Percentiles rank a stretch among this genome's conserved stretches.
Conservation (phyloP, 2,113 vertebrate species). For the Carlito syrichta region DNA sequence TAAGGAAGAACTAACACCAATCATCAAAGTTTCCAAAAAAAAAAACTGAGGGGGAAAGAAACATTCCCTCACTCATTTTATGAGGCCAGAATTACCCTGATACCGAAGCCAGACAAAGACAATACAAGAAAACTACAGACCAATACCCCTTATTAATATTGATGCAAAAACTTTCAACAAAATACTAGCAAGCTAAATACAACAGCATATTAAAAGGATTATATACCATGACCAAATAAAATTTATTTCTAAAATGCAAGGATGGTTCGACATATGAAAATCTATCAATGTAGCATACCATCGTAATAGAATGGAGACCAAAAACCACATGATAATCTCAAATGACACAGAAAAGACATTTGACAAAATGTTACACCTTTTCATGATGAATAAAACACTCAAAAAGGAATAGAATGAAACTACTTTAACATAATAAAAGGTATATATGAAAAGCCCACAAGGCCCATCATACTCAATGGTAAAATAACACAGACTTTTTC, state of each 20-base stretch:
- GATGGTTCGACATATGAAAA: not conserved
- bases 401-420: not conserved
- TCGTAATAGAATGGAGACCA: not conserved
- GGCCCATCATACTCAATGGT: not conserved
- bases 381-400: not conserved
- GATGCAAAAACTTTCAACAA: not conserved
- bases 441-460: not conserved
- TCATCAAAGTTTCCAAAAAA: not conserved
- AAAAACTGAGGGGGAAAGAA: not conserved
- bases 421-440: not conserved
- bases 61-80: not conserved
- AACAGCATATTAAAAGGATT: not conserved
- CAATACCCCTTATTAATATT: not conserved
- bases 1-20: not conserved
- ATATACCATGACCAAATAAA: not conserved
- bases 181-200: not conserved
- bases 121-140: not conserved
- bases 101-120: not conserved
- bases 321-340: not conserved
- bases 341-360: not conserved
- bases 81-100: not conserved
- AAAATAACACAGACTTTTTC: not conserved
- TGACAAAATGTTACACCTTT: not conserved
- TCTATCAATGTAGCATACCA: not conserved
- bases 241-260: not conserved